Conservation (phyloP, 1,140 invertebrate species). For the Apis laboriosa region DNA sequence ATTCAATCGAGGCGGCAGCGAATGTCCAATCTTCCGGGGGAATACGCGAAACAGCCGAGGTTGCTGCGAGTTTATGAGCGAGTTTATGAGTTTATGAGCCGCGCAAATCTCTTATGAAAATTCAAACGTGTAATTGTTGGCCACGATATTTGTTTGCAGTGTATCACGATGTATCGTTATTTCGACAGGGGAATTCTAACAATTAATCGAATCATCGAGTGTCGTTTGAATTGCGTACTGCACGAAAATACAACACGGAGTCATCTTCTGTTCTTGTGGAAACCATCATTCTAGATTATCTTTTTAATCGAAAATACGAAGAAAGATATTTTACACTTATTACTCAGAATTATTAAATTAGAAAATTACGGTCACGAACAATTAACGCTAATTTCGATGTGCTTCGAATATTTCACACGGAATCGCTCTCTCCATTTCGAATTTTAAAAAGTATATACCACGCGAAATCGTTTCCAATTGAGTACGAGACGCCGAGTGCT, state of each 20-base stretch:
- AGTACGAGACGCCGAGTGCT: background rate
- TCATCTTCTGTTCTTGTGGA: too few relatives aligned
- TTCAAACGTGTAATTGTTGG: conserved; percentile 10
- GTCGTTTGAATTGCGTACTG: background rate
- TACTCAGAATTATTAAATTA: too few relatives aligned
- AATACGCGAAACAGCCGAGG: background rate
- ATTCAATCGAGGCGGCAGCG: background rate
- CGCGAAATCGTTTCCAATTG: background rate
- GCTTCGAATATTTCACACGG: background rate
- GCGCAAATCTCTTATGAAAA: conserved; percentile 14
- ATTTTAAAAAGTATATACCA: background rate
- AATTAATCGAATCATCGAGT: conserved; percentile 9
- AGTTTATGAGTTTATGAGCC: too few relatives aligned
- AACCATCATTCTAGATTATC: too few relatives aligned
- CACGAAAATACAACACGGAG: too few relatives aligned
- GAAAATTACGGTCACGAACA: too few relatives aligned
- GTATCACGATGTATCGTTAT: background rate
- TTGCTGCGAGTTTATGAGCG: background rate
- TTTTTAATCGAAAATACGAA: too few relatives aligned
- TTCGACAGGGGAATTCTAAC: background rate
- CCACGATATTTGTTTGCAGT: background rate
- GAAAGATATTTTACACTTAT: too few relatives aligned
- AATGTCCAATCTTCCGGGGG: background rate
- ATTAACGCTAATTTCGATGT: too few relatives aligned
- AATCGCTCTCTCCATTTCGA: background rate